These are phyloP conservation scores for Heliconius congener DNA, from an alignment of 1,140 invertebrate species.

Conservation along the genomic window DNA sequence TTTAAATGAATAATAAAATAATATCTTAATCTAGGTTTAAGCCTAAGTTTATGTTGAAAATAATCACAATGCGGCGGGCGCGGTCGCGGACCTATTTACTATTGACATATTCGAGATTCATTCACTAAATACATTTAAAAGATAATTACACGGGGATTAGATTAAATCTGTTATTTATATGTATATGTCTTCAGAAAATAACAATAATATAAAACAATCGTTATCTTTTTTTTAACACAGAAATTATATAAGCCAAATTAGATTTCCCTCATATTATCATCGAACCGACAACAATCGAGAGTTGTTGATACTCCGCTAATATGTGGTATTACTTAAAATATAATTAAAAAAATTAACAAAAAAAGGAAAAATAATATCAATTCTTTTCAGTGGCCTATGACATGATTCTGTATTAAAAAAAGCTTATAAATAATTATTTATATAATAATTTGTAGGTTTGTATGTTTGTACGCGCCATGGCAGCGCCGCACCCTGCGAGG, in stretches of 20 bases:
- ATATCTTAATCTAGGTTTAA: conserved; percentile 62
- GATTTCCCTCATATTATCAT: too few species aligned
- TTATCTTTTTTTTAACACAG: too few species aligned
- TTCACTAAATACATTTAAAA: conserved; percentile 8
- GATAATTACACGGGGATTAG: background rate
- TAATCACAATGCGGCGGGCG: conserved; percentile 68
- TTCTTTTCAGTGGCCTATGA: background rate
- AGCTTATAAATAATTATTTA: background rate
- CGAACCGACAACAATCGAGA: too few species aligned
- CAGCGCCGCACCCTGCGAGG: conserved; percentile 65
- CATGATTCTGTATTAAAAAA: background rate
- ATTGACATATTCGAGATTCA: conserved; percentile 39
- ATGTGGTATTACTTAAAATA: too few species aligned
- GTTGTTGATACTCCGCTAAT: too few species aligned
- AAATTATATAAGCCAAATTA: too few species aligned
- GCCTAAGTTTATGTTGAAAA: conserved; percentile 56
- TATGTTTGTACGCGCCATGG: conserved; percentile 5
- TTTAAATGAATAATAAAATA: conserved; percentile 73
- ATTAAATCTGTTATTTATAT: background rate
- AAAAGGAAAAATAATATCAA: background rate
- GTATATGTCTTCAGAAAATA: background rate
- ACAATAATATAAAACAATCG: background rate
- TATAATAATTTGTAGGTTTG: conserved; percentile 19
- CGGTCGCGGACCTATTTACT: conserved; percentile 37
- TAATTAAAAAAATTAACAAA: too few species aligned